A percentile compares a stretch with the other conserved stretches of the same genome.
phyloP scores from a whole-genome alignment of 2,113 vertebrate genomes.

The Eurypyga helias region DNA sequence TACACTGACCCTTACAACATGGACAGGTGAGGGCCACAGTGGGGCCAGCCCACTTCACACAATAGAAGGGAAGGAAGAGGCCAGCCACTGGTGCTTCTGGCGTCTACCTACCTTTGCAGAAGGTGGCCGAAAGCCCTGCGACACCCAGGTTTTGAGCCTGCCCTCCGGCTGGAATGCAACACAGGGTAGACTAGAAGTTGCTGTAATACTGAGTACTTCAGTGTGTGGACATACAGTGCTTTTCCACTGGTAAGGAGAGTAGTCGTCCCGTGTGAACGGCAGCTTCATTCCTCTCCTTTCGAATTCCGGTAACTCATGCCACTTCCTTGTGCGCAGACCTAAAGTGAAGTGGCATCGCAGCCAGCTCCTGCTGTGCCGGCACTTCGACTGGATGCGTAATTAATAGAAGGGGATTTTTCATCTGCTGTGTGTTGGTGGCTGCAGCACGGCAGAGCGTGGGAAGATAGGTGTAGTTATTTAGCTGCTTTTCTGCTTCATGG shows the following conservation, averaged over 20 bases:
- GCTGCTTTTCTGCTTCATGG: neutral
- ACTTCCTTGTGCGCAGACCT: accelerated
- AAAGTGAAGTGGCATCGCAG: neutral
- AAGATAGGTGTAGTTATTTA: neutral
- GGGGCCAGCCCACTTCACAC: neutral
- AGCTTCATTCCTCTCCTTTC: neutral
- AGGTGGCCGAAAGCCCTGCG: neutral
- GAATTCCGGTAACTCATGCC: neutral
- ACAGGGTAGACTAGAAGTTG: neutral
- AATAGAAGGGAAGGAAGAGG: neutral
- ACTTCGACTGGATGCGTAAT: neutral
- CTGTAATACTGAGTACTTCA: neutral
- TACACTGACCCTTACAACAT: constrained; percentile 90
- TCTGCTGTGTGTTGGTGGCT: neutral
- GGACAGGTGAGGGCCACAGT: constrained; percentile 77
- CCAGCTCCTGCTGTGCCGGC: neutral
- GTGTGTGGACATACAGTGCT: neutral
- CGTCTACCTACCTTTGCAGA: neutral
- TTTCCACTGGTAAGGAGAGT: neutral
- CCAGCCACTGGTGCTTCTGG: neutral
- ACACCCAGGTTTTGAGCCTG: neutral
- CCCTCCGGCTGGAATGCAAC: neutral
- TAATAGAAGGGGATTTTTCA: neutral
- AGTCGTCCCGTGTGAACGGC: neutral
- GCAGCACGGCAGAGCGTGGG: neutral